These are phyloP conservation scores for Coelinius sp. DNA, from an alignment of 2,888 invertebrate genomes.

Conservation along the genomic window DNA sequence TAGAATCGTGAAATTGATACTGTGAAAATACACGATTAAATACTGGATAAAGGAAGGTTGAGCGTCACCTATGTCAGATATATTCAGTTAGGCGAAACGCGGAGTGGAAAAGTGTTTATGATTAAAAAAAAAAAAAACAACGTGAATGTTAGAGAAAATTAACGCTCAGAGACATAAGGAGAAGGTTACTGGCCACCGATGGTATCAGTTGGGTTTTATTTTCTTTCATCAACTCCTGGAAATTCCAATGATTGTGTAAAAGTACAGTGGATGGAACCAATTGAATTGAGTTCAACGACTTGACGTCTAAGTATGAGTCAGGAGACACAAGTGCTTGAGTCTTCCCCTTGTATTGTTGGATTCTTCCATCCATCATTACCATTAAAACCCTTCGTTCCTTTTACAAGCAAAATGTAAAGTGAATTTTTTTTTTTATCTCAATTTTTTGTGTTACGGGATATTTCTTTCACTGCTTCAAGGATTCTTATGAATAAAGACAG, in stretches of 20 bases:
- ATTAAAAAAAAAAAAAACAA: not conserved
- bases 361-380: not conserved
- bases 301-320: constrained; percentile 17
- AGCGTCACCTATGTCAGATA: constrained; percentile 38
- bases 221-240: not conserved
- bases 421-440: too few relatives aligned
- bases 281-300: constrained; percentile 23
- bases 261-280: not conserved
- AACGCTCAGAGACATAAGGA: not conserved
- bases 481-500: not conserved
- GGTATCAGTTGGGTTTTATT: not conserved
- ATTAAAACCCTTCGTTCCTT: not conserved
- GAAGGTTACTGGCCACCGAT: not conserved
- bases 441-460: not conserved
- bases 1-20: not conserved
- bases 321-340: constrained; percentile 13
- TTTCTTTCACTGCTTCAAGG: not conserved
- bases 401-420: not conserved
- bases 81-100: constrained; percentile 36
- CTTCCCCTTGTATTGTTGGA: constrained; percentile 1
- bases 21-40: not conserved
- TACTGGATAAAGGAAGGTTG: constrained; percentile 32
- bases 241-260: not conserved
- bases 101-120: constrained; percentile 15
- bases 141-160: not conserved